Evolutionary conservation across 1,140 invertebrate genomes (phyloP), one percentile per base, ranked within the genome.

Genomic region (Latrodectus geometricus): DNA sequence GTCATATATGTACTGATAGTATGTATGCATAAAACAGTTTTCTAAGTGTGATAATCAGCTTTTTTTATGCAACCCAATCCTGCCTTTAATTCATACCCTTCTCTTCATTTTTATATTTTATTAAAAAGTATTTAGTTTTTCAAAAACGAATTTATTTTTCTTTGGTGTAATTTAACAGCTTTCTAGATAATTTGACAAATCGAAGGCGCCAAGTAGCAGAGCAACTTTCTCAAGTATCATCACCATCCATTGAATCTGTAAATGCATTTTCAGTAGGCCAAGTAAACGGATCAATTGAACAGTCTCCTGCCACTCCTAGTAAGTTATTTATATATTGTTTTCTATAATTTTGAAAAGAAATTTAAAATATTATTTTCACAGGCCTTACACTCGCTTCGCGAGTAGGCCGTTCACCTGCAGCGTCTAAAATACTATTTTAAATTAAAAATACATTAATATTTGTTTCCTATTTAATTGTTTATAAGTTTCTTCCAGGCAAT

Each of bases 141-240:
- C 35, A 35, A 35, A 35, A 35, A n/a, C n/a, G n/a, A 35, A 35
- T 35, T 35, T 1, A 35, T 35, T 35, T 3, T 35, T 35, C 35
- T 35, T 35, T 35, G 35, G 35, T 5, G 35, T 35, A 35, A 35
- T 35, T 35, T 35, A 35, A 35, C 69, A 92, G 92, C 89, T 97
- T 96, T 91, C 90, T 96, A 74, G 95, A 96, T 76, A 94, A 94
- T 88, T 91, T 96, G 69, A 94, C 94, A 17, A 94, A 94, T 89
- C 94, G 93, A 88, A 92, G 96, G 86, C 92, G 95, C 78, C 94
- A 94, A 89, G 92, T 94, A 23, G 95, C 95, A 9, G 94, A 95
- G 73, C 89, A 88, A 65, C 90, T 92, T 93, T 89, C 87, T 89
- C 88, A 89, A 72, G 35, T 86, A 48, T 68, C 82, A 49, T 78